Evolutionary conservation across 2,888 invertebrate species (phyloP), one percentile per base, ranked within the genome.

Genomic region (Coleophora deauratella): DNA sequence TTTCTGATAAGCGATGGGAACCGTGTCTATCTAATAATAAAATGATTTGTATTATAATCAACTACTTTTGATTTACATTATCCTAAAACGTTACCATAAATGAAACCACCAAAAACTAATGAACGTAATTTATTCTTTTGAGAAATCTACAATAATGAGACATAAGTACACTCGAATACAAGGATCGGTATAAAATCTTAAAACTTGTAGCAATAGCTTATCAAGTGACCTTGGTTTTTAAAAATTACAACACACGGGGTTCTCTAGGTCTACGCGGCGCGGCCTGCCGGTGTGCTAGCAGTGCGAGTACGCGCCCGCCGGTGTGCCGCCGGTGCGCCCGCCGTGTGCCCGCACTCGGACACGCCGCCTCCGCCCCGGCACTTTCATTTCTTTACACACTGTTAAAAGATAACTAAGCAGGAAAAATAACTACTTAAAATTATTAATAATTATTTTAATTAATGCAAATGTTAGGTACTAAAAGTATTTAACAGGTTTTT

Each of bases 1-100:
- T 88, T 88, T 88, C 88, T 88, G 87, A 88, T 88, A 88, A 88
- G 89, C 89, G 88, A 86, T 88, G 87, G 89, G 88, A 89, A 89
- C 88, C 88, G 89, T 90, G 90, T 90, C 89, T 89, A 89, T 88
- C 87, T 87, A 87, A 88, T 86, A 87, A 87, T 87, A 87, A 86
- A 89, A 89, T 89, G 89, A 90, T 89, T 90, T 90, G 89, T 90
- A 90, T 89, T 89, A 89, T 89, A 82, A 52, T 8, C 43, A 46
- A 9, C 37, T 65, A 55, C 61, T 74, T 74, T 76, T 56, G 55
- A 63, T 67, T 50, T 27, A 34, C 35, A 14, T 31, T 13, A 42
- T 37, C 35, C 40, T 42, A 41, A 37, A 13, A 14, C 41, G 11
- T 31, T 38, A n/a, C n/a, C n/a, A 37, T 13, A 52, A 64, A 59